Base-by-base conservation (phyloP, 37 sponge, comb jelly and placozoan species). In the Crambe crambe region DNA sequence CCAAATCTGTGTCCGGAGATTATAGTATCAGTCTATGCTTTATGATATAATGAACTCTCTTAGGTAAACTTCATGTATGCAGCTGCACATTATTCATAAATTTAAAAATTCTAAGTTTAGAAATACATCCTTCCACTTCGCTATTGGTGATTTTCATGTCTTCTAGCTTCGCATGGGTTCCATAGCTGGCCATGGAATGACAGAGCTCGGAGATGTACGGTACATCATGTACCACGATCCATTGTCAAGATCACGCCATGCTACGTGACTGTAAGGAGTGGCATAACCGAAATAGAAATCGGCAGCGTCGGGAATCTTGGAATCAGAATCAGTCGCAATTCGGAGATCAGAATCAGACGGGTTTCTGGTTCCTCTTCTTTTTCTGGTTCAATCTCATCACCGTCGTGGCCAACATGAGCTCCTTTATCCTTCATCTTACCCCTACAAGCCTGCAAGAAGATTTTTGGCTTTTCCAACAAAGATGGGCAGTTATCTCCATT, bases 401-500 rank as follows among this genome's bases (percentile, higher is more conserved):
- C 32, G 58, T 81, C 81, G n/a, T 61, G 30, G 2, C 47, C 69
- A 22, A 76, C 20, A 15, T 27, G 43, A 37, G 61, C 63, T 1
- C 88, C 90, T 2, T 8, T 38, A 21, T 82, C 87, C 39, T 83
- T 84, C 17, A 51, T 66, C 32, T 78, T 78, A 22, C 96, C 96
- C 23, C 93, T 74, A 83, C 96, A 95, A 20, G 96, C 96, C 68
- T 95, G 96, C 8, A 95, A 95, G 73, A 95, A 92, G 44, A 95
- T 34, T 80, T 95, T 95, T 23, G 96, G 96, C 54, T 95, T 95
- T 9, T 70, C 77, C 0, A 23, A 58, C 1, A 95, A 83, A 32
- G 71, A 38, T 26, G 31, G 70, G 44, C 90, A 85, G 41, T n/a
- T 64, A 0, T 38, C 71, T 31, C 43, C 72, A 54, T 83, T 76